Percentiles rank a stretch among this genome's conserved stretches.
phyloP scores from a whole-genome alignment of 2,113 vertebrate genomes.

The Cairina moschata region DNA sequence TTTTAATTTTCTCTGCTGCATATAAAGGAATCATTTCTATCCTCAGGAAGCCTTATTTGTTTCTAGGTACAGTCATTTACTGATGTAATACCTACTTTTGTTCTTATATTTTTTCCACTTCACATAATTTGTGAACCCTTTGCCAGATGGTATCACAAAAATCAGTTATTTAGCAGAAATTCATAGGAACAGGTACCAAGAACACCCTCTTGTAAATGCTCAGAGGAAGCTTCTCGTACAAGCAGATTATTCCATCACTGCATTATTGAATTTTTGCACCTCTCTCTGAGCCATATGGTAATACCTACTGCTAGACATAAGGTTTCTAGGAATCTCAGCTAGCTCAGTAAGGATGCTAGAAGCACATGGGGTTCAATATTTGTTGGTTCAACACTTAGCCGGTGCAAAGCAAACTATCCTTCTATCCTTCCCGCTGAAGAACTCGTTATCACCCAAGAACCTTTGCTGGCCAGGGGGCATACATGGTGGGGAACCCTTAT shows the following conservation, averaged over 20 bases:
- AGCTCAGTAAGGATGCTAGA: slow-evolving; percentile 36
- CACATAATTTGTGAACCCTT: not conserved
- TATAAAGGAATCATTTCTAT: not conserved
- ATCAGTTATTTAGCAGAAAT: not conserved
- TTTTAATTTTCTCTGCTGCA: not conserved
- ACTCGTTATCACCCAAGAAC: not conserved
- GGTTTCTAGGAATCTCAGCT: slow-evolving; percentile 48
- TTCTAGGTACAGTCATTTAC: not conserved
- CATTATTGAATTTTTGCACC: slow-evolving; percentile 48
- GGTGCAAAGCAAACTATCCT: slow-evolving; percentile 39
- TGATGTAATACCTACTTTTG: not conserved
- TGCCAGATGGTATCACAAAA: not conserved
- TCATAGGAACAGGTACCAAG: not conserved
- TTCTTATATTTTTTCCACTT: not conserved
- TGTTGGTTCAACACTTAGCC: slow-evolving; percentile 56
- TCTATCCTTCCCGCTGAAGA: not conserved
- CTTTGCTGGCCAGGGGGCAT: not conserved
- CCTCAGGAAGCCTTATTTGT: not conserved
- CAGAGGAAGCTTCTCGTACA: not conserved
- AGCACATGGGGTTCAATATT: slow-evolving; percentile 52
- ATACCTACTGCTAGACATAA: slow-evolving; percentile 60
- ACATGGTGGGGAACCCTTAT: not conserved
- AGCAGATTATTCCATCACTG: slow-evolving; percentile 45
- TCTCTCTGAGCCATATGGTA: slow-evolving; percentile 55
- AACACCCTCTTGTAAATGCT: not conserved